Conservation (phyloP, 92 coral and sea anemone genomes). For the Desmophyllum pertusum region DNA sequence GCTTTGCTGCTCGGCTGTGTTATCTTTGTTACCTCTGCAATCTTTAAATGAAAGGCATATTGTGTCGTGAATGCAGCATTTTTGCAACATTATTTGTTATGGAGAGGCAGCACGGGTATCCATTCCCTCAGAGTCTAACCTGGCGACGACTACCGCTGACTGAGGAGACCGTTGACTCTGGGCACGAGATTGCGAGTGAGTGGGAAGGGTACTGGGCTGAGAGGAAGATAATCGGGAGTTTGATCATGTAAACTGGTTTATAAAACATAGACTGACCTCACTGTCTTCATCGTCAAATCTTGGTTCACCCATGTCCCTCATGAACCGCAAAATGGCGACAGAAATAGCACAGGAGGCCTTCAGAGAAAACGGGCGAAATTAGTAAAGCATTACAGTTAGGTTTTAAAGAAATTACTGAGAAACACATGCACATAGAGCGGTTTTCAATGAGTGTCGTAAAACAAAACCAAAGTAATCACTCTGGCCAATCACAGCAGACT, state of each 20-base stretch:
- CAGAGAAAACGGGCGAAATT: not conserved
- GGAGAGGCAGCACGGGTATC: not conserved
- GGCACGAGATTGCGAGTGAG: no score
- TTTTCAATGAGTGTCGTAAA: no score
- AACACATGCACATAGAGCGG: no score
- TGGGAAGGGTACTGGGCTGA: no score
- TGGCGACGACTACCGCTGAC: no score
- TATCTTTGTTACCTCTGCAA: constrained; percentile 24
- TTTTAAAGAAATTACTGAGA: no score
- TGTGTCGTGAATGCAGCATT: not conserved
- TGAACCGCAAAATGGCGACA: constrained; percentile 85
- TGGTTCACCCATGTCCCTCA: constrained; percentile 91
- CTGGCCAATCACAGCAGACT: no score
- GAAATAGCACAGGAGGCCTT: constrained; percentile 82
- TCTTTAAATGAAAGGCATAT: constrained; percentile 10
- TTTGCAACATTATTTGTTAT: not conserved
- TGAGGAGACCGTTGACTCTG: no score
- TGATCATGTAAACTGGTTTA: not conserved
- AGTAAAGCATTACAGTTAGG: not conserved
- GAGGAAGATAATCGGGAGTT: no score
- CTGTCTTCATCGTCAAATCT: constrained; percentile 53
- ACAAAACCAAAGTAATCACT: no score
- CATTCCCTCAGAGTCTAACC: no score
- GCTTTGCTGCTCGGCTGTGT: constrained; percentile 29
- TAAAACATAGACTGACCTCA: not conserved